A percentile compares a stretch with the other conserved stretches of the same genome.
phyloP scores from a whole-genome alignment of 2,888 invertebrate species.

The Noctua janthina region DNA sequence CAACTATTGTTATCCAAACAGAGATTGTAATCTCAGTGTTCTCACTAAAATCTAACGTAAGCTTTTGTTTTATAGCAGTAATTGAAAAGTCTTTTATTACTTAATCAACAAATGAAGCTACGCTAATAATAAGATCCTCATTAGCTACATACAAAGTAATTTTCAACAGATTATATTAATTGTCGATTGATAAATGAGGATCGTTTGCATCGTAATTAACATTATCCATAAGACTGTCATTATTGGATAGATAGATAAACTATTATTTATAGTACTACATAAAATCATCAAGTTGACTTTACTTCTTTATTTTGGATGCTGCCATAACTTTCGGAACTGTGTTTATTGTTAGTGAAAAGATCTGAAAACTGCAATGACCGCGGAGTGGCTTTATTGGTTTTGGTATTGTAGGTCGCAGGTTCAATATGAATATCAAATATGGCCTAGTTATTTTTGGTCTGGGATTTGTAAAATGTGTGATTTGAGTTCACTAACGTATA shows the following conservation, averaged over 20 bases:
- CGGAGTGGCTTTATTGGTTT: background rate
- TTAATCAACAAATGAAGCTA: background rate
- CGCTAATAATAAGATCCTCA: background rate
- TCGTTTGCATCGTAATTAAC: background rate
- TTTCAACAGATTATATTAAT: background rate
- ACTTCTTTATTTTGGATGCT: background rate
- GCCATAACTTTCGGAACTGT: background rate
- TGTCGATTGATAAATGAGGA: background rate
- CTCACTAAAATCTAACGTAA: constrained; percentile 4
- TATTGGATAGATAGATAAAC: background rate
- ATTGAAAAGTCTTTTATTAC: background rate
- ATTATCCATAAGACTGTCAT: background rate
- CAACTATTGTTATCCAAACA: constrained; percentile 30
- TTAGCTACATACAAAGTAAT: background rate
- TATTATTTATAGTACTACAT: background rate
- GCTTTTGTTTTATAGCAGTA: background rate
- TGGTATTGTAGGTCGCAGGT: background rate
- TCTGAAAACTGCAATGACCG: background rate
- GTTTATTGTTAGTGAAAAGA: background rate
- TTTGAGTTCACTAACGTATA: background rate
- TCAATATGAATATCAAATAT: background rate
- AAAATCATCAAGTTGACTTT: background rate
- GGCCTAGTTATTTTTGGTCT: background rate
- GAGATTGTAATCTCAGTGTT: constrained; percentile 14
- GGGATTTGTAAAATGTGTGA: background rate